Percentiles rank a stretch among this genome's conserved stretches.
These are phyloP conservation scores for Vulpes vulpes DNA, from an alignment of 2,113 vertebrate genomes.

Conservation along the genomic window DNA sequence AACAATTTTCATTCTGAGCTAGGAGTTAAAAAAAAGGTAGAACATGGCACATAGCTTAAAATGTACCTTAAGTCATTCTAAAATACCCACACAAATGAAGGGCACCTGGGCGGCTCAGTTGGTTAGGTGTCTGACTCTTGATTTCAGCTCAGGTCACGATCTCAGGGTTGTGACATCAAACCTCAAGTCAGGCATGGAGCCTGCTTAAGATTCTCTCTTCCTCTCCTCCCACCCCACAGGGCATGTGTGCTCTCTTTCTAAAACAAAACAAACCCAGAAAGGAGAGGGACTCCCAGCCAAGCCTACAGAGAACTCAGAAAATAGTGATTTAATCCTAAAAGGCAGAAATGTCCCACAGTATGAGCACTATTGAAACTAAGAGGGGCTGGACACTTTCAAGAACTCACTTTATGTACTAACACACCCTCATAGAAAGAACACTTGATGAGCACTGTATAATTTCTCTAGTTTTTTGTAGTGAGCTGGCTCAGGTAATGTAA, in stretches of 20 bases:
- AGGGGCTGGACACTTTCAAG: not conserved
- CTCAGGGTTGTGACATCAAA: not conserved
- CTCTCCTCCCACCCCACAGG: not conserved
- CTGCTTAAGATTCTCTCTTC: not conserved
- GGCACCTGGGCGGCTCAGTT: not conserved
- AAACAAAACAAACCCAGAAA: not conserved
- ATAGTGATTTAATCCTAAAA: not conserved
- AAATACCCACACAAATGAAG: not conserved
- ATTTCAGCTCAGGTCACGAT: not conserved
- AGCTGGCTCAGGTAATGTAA: not conserved
- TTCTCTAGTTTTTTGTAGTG: not conserved
- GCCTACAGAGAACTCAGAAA: not conserved
- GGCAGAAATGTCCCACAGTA: not conserved
- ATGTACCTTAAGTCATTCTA: not conserved
- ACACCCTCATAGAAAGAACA: not conserved
- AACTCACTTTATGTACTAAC: not conserved
- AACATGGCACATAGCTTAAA: slow-evolving; percentile 2
- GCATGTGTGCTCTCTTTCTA: not conserved
- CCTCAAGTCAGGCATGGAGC: not conserved
- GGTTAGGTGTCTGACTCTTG: not conserved
- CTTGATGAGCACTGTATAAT: not conserved
- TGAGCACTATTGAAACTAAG: not conserved
- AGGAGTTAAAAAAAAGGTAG: not conserved
- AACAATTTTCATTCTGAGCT: not conserved
- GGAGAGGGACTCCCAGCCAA: not conserved